phyloP scores from a whole-genome alignment of 2,797 vertebrate species.

The Enoplosus armatus region DNA sequence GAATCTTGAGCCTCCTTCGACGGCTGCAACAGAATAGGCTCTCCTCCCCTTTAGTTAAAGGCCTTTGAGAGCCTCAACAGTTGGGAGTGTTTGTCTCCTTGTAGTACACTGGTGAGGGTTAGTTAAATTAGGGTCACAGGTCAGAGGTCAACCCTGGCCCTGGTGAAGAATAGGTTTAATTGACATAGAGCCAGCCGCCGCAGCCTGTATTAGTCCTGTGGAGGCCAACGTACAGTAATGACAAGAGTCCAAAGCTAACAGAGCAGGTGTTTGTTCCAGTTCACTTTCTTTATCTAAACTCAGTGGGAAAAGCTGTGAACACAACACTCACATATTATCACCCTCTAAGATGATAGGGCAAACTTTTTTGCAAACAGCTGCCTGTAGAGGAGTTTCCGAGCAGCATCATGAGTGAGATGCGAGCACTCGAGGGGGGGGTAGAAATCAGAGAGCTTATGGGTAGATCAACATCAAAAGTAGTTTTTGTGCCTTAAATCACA shows the following conservation, averaged over 20 bases:
- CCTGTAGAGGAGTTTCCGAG: background rate
- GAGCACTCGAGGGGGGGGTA: background rate
- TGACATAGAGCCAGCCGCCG: slow-evolving; percentile 48
- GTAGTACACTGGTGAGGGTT: slow-evolving; percentile 65
- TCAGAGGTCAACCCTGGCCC: slow-evolving; percentile 66
- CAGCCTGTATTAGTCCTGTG: slow-evolving; percentile 29
- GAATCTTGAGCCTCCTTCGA: slow-evolving; percentile 37
- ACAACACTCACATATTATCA: background rate
- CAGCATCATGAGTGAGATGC: background rate
- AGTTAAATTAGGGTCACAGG: slow-evolving; percentile 74
- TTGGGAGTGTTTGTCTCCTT: slow-evolving; percentile 81
- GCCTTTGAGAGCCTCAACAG: slow-evolving; percentile 74
- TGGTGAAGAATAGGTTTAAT: slow-evolving; percentile 60
- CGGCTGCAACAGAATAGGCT: slow-evolving; percentile 50
- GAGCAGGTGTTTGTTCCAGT: background rate
- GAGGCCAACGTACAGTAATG: slow-evolving; percentile 3
- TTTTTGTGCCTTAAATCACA: background rate
- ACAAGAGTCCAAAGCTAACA: background rate
- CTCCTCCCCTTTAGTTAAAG: slow-evolving; percentile 68
- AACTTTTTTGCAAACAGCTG: too few relatives aligned
- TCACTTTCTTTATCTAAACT: too few relatives aligned
- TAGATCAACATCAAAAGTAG: too few relatives aligned
- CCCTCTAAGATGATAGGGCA: background rate
- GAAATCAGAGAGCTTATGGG: background rate
- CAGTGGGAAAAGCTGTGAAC: background rate